These are phyloP conservation scores for Callitettix versicolor DNA, from an alignment of 1,140 invertebrate genomes.

Conservation along the genomic window DNA sequence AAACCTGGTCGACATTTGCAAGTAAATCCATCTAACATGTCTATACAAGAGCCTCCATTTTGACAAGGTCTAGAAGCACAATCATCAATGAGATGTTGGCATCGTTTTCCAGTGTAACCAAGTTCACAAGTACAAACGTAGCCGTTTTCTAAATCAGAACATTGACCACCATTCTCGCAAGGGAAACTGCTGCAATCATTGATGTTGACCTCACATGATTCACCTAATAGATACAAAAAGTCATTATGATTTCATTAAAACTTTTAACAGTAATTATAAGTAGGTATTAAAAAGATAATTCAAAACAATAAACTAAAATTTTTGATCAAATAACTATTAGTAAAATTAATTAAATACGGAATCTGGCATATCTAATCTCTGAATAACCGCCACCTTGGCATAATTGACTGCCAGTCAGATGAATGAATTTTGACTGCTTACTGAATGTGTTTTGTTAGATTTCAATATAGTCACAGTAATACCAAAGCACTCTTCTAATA, in stretches of 20 bases:
- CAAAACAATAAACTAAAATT: too few relatives aligned
- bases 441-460: too few relatives aligned
- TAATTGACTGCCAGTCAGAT: too few relatives aligned
- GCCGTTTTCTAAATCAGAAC: constrained; percentile 75
- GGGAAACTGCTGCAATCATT: constrained; percentile 81
- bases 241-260: not conserved
- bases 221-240: constrained; percentile 30
- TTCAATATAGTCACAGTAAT: too few relatives aligned
- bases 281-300: too few relatives aligned
- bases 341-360: too few relatives aligned
- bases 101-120: constrained; percentile 79
- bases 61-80: constrained; percentile 81
- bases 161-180: constrained; percentile 88
- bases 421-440: too few relatives aligned
- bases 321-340: too few relatives aligned
- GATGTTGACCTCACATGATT: constrained; percentile 78
- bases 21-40: constrained; percentile 75
- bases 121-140: constrained; percentile 82
- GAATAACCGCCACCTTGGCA: too few relatives aligned
- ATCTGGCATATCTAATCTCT: too few relatives aligned
- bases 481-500: too few relatives aligned
- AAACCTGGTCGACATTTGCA: constrained; percentile 90
- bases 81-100: constrained; percentile 83
- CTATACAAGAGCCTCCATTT: constrained; percentile 75
- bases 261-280: not conserved